Percentiles rank a stretch among this genome's conserved stretches.
Conservation (phyloP, 1,140 invertebrate genomes). For the Temnothorax curvispinosus region DNA sequence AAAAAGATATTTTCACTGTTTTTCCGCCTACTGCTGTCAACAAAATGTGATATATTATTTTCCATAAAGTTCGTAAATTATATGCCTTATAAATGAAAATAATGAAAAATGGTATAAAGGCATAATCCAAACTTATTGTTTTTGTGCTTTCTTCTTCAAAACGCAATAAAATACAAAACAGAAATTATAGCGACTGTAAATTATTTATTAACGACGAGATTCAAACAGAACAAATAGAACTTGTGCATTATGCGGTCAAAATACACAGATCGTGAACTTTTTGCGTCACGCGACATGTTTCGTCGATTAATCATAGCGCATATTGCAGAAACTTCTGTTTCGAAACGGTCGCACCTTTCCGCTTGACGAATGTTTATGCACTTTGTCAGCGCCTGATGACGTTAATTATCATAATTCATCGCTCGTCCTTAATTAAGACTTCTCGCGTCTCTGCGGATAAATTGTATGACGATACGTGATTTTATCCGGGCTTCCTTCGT, state of each 20-base stretch:
- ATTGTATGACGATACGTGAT: neutral
- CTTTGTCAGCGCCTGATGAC: conserved; percentile 27
- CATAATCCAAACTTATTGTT: neutral
- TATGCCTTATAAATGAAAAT: neutral
- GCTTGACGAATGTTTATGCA: conserved; percentile 42
- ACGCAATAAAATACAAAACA: neutral
- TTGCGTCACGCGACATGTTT: conserved; percentile 23
- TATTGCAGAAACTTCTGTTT: conserved; percentile 18
- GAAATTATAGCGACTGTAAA: neutral
- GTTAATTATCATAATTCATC: conserved; percentile 55
- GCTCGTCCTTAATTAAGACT: conserved; percentile 32
- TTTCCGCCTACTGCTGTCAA: conserved; percentile 2
- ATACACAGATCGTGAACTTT: conserved; percentile 37
- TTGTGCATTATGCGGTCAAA: conserved; percentile 13
- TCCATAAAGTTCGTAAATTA: neutral
- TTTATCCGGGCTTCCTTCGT: neutral
- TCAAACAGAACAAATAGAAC: neutral
- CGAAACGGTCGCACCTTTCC: neutral
- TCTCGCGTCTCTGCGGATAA: neutral
- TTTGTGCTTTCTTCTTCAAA: neutral
- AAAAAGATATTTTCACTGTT: neutral
- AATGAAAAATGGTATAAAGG: neutral
- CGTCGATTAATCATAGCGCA: conserved; percentile 43
- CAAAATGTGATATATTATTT: conserved; percentile 14
- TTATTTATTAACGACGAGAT: neutral